phyloP scores from a whole-genome alignment of 2,888 invertebrate species.

The Meganola albula region DNA sequence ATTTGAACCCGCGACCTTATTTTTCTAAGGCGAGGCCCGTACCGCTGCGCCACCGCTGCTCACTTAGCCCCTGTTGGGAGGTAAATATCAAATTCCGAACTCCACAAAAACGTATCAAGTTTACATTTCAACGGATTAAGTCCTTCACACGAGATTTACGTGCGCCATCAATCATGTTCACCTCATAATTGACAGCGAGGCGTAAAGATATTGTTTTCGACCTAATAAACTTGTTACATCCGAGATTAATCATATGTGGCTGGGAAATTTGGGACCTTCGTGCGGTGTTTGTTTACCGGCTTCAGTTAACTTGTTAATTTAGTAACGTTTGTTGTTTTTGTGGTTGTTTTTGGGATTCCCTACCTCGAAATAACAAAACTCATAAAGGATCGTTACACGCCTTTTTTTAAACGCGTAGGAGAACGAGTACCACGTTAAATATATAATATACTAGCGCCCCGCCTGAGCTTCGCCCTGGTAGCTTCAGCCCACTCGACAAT shows the following conservation, averaged over 20 bases:
- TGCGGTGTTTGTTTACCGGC: constrained; percentile 9
- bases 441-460: too few species aligned
- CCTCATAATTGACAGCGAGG: constrained; percentile 50
- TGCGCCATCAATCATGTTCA: constrained; percentile 49
- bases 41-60: too few species aligned
- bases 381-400: not conserved
- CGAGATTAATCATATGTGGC: constrained; percentile 52
- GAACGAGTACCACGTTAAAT: too few species aligned
- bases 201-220: constrained; percentile 49
- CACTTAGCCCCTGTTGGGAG: too few species aligned
- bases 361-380: not conserved
- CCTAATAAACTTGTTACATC: constrained; percentile 55
- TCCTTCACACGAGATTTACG: constrained; percentile 25
- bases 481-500: too few species aligned
- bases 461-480: too few species aligned
- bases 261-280: constrained; percentile 25
- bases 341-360: constrained; percentile 16
- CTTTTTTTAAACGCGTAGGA: too few species aligned
- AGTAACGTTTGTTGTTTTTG: constrained; percentile 8
- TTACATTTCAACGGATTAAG: constrained; percentile 26
- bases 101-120: too few species aligned
- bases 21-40: too few species aligned
- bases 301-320: constrained; percentile 5
- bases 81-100: too few species aligned
- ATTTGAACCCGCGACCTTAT: too few species aligned